A percentile compares a stretch with the other conserved stretches of the same genome.
These are phyloP conservation scores for Neoitamus cyanurus DNA, from an alignment of 2,888 invertebrate genomes.

Conservation along the genomic window DNA sequence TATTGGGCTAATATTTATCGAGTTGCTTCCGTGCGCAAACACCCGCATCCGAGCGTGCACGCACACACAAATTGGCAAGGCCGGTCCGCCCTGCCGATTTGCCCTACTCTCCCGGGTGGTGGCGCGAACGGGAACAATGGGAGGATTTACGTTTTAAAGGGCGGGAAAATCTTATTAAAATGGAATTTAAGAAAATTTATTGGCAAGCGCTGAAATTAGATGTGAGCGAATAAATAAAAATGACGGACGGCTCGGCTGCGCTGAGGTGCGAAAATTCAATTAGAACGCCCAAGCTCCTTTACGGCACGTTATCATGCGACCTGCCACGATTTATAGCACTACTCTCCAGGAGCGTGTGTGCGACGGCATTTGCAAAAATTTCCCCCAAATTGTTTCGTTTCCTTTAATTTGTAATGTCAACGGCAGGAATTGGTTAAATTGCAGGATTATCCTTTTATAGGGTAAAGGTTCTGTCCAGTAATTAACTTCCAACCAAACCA, in stretches of 20 bases:
- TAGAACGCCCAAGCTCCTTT: conserved; percentile 19
- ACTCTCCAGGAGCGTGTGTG: background rate
- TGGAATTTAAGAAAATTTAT: conserved; percentile 45
- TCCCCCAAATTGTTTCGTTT: background rate
- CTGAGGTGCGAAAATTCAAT: conserved; percentile 47
- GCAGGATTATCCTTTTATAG: background rate
- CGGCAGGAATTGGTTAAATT: background rate
- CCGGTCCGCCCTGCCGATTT: background rate
- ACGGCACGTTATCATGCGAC: conserved; percentile 45
- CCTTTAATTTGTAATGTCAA: background rate
- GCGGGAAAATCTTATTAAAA: conserved; percentile 40
- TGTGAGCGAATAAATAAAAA: conserved; percentile 18
- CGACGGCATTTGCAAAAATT: background rate
- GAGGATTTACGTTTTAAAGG: conserved; percentile 39
- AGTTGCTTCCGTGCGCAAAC: conserved; percentile 24
- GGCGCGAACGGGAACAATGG: conserved; percentile 7
- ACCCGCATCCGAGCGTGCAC: background rate
- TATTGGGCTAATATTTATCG: conserved; percentile 51
- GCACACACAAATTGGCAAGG: background rate
- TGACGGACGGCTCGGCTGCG: background rate
- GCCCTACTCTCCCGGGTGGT: background rate
- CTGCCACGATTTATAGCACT: background rate
- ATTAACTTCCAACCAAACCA: background rate
- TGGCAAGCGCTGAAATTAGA: background rate
- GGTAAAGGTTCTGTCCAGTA: background rate